Percentiles rank a stretch among this genome's conserved stretches.
Conservation (phyloP, 2,113 vertebrate species). For the Geococcyx californianus region DNA sequence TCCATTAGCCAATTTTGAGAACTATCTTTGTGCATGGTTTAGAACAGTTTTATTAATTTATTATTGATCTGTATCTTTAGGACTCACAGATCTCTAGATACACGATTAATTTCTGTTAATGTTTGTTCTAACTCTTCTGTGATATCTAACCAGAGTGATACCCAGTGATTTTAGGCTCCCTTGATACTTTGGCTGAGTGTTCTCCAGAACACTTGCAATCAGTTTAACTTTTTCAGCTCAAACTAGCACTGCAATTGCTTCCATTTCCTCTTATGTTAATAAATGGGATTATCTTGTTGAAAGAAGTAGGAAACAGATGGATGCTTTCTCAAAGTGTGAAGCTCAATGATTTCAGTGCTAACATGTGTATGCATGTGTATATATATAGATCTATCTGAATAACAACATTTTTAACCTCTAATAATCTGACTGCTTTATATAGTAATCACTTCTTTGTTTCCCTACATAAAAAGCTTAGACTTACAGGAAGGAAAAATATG, state of each 20-base stretch:
- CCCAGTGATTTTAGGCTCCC: background rate
- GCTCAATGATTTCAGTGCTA: background rate
- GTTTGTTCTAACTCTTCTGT: background rate
- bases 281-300: background rate
- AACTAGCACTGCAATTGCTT: background rate
- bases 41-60: background rate
- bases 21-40: background rate
- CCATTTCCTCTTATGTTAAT: background rate
- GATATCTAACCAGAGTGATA: background rate
- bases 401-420: constrained; percentile 21
- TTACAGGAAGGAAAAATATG: background rate
- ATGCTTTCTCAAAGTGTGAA: background rate
- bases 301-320: constrained; percentile 15
- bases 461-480: background rate
- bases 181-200: background rate
- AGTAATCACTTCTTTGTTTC: background rate
- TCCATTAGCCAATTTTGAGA: background rate
- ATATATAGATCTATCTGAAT: background rate
- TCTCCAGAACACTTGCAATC: background rate
- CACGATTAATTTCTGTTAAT: background rate
- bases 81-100: background rate
- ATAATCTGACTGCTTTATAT: background rate
- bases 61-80: background rate
- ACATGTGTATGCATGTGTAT: background rate
- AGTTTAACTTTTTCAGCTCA: background rate